Base-by-base conservation (phyloP, 2,113 vertebrate species). In the Mormoops blainvillei region DNA sequence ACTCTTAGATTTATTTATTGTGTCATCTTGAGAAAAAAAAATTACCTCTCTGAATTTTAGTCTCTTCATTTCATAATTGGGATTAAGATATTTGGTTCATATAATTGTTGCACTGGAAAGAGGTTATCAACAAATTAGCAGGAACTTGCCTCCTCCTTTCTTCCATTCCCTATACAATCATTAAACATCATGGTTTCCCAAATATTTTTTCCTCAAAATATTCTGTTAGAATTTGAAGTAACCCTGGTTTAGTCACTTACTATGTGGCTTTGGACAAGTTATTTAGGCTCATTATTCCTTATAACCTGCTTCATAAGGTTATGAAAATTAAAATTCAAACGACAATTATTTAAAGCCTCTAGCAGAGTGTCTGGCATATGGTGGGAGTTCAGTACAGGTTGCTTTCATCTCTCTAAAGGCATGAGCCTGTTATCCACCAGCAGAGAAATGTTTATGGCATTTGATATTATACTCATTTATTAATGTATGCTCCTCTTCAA, bases 401-500 rank as follows among this genome's bases (percentile, higher is more conserved):
- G 78, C 50, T 93, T 89, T 96, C 78, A 77, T 78, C 87, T 67
- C 76, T 52, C 73, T 45, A n/a, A 67, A 70, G 41, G 26, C 16
- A 26, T 1, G 7, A 88, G 41, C 89, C 87, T 68, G 28, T 54
- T 73, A 52, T 5, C 48, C 73, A 43, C 74, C 48, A 28, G 86
- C 20, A 38, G 54, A 87, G 41, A 89, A 89, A 83, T 36, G 78
- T 76, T 78, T 43, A 80, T 43, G 87, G 26, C 45, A 26, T 68
- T 70, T 50, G 70, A 52, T 61, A 48, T 52, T 67, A 52, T 26
- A 38, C 28, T 78, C 50, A 36, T 56, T 76, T 70, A 76, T 89
- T 94, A 65, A 89, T 93, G 92, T 67, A 88, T 50, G 36, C 50
- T 65, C 80, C n/a, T 83, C 90, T 83, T 90, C 87, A n/a, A 87